Evolutionary conservation across 2,113 vertebrate genomes (phyloP).

Genomic region (Lynx canadensis): DNA sequence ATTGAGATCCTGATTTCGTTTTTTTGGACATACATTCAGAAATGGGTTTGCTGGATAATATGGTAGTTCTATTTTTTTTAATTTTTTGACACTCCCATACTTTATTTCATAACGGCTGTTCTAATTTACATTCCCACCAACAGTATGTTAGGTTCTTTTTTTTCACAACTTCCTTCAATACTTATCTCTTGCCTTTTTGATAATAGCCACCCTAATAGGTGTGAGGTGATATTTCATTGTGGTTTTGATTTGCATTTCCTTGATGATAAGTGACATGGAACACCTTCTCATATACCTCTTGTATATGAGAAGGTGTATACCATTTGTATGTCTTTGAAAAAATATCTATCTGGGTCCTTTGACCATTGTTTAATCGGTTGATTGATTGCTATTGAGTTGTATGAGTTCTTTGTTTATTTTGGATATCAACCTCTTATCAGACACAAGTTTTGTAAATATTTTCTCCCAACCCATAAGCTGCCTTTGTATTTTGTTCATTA

Average conservation of each 20-base stretch:
- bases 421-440: background rate
- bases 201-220: background rate
- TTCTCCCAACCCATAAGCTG: background rate
- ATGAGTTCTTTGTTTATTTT: background rate
- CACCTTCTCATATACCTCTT: background rate
- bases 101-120: background rate
- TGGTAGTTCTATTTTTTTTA: background rate
- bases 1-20: background rate
- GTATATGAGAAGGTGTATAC: background rate
- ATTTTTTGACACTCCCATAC: background rate
- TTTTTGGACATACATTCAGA: background rate
- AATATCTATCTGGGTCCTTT: background rate
- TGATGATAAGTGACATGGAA: background rate
- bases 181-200: background rate
- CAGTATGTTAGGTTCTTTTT: background rate
- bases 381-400: background rate
- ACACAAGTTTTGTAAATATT: background rate
- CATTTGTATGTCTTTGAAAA: background rate
- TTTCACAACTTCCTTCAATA: background rate
- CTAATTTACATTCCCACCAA: background rate
- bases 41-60: background rate
- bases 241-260: background rate
- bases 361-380: background rate
- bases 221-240: background rate
- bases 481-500: background rate